Evolutionary conservation across 2,797 vertebrate genomes (phyloP), one percentile per base, ranked within the genome.

Genomic region (Gymnoscopelus microlampas): DNA sequence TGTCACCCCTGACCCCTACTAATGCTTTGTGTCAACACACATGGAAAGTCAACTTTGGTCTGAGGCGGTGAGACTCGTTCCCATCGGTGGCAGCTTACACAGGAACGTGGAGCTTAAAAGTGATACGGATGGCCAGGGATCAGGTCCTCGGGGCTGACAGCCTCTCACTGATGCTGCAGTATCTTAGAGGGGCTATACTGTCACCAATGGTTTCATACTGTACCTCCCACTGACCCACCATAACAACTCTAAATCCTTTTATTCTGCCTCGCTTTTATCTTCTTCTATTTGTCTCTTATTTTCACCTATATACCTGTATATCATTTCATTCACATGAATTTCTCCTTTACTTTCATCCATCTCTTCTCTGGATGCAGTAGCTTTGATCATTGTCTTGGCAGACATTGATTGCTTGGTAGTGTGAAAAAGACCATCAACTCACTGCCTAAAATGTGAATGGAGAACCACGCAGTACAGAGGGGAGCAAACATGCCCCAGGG

Each of bases 111-210:
- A 54, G 70, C 78, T 77, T 70, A 74, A 79, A 79, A 79, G 84
- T 79, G 73, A 87, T 75, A 78, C 60, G 60, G 53, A 76, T 81
- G 80, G 78, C 82, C 83, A 87, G 89, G 87, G 78, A 86, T 86
- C 82, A 51, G 8, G 66, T 77, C 70, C 62, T 65, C 74, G 4
- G 59, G 76, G 59, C 68, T 74, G 74, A 75, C 73, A 71, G 68
- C 35, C 68, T 66, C 70, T 80, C 74, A 78, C 74, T 59, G 69
- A 70, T 35, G 39, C 74, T 71, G 74, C 62, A 74, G 70, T 47
- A 70, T 77, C 66, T 58, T 70, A 53, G 39, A 83, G 73, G 74
- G 77, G 24, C 72, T 60, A 49, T 66, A 68, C 39, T 79, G 81
- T 81, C 80, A 83, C 77, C 81, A 85, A 83, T 69, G 77, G 74